phyloP scores from a whole-genome alignment of 2,888 invertebrate species.

The Caenorhabditis drosophilae region DNA sequence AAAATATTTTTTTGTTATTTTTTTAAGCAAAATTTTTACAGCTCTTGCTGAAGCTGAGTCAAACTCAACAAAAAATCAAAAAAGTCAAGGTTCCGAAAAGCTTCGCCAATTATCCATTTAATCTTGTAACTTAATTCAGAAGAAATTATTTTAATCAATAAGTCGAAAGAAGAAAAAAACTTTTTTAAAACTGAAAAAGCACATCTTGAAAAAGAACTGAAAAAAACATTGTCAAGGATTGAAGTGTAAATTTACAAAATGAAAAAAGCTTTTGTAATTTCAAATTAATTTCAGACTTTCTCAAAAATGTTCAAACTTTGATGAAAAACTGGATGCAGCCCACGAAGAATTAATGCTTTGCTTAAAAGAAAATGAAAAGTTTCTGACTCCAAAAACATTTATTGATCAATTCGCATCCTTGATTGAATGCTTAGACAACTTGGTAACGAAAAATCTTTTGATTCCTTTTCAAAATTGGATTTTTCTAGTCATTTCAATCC shows the following conservation, averaged over 20 bases:
- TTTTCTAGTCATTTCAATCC: conserved; percentile 27
- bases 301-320: conserved; percentile 8
- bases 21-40: background rate
- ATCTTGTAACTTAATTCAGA: background rate
- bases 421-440: conserved; percentile 14
- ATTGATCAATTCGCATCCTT: conserved; percentile 11
- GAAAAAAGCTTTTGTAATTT: background rate
- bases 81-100: background rate
- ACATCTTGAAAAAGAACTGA: conserved; percentile 11
- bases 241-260: conserved; percentile 1
- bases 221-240: conserved; percentile 2
- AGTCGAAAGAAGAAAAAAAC: background rate
- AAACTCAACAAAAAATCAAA: background rate
- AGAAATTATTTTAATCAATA: background rate
- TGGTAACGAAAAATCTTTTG: conserved; percentile 5
- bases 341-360: conserved; percentile 8
- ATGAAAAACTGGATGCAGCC: conserved; percentile 6
- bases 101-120: background rate
- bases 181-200: background rate
- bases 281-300: conserved; percentile 5
- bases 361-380: conserved; percentile 8
- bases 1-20: background rate
- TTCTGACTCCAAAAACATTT: conserved; percentile 2
- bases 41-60: background rate
- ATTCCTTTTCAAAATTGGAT: background rate